Evolutionary conservation across 2,113 vertebrate species (phyloP).

Genomic region (Lepidothrix coronata): DNA sequence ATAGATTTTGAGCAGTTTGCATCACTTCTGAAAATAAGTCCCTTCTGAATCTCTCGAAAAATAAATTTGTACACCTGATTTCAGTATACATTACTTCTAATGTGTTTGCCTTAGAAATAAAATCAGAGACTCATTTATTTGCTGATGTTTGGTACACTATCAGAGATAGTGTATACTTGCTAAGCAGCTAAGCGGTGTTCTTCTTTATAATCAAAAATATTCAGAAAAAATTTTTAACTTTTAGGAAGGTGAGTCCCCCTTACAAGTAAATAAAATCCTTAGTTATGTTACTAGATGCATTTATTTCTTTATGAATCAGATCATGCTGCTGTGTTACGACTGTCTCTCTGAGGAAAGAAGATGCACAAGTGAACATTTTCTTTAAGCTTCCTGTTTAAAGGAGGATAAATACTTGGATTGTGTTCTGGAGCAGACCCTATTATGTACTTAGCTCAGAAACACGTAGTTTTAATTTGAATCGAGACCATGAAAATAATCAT

Average conservation of each 20-base stretch:
- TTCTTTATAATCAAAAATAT: neutral
- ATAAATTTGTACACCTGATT: neutral
- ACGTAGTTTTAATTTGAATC: neutral
- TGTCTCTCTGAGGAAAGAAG: neutral
- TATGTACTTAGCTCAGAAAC: neutral
- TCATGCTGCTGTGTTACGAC: neutral
- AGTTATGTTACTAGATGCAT: neutral
- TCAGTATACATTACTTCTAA: neutral
- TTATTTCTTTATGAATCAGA: neutral
- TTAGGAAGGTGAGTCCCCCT: neutral
- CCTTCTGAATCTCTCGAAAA: neutral
- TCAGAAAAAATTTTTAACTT: neutral
- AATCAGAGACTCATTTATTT: neutral
- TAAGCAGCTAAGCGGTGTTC: neutral
- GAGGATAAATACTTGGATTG: neutral
- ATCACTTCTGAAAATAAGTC: neutral
- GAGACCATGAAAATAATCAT: neutral
- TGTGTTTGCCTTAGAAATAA: neutral
- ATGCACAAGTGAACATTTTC: neutral
- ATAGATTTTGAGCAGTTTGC: neutral
- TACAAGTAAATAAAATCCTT: neutral
- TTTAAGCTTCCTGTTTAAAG: neutral
- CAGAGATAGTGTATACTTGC: neutral
- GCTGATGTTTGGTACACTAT: neutral
- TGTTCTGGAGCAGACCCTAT: neutral